Conservation (phyloP, 2,797 vertebrate species). For the Ceryle rudis region DNA sequence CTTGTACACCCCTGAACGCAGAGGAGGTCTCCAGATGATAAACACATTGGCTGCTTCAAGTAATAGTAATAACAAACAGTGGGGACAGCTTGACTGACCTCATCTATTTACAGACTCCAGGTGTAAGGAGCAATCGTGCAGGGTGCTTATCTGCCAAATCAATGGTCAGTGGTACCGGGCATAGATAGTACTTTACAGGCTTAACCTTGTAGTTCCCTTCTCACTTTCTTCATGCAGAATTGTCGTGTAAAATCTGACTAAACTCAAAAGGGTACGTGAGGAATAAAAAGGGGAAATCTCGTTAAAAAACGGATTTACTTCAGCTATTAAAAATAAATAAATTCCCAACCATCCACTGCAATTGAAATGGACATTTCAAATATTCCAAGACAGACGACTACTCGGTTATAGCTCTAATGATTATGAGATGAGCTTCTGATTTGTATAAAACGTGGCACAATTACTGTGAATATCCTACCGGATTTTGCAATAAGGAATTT, state of each 20-base stretch:
- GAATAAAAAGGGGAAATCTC: slow-evolving; percentile 60
- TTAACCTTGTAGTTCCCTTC: slow-evolving; percentile 5
- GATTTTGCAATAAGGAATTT: slow-evolving; percentile 69
- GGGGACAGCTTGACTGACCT: slow-evolving; percentile 6
- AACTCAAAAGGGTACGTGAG: slow-evolving; percentile 35
- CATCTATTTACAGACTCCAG: slow-evolving; percentile 23
- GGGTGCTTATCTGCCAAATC: slow-evolving; percentile 11
- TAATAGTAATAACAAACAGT: slow-evolving; percentile 14
- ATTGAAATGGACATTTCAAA: slow-evolving; percentile 58
- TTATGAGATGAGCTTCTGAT: slow-evolving; percentile 44
- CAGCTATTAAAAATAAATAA: slow-evolving; percentile 50
- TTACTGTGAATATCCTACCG: slow-evolving; percentile 66
- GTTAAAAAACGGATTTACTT: slow-evolving; percentile 63
- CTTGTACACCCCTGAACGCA: not conserved
- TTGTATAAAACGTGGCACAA: slow-evolving; percentile 60
- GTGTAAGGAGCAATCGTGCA: slow-evolving; percentile 1
- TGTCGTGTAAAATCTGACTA: slow-evolving; percentile 41
- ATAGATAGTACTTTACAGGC: slow-evolving; percentile 10
- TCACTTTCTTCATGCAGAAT: slow-evolving; percentile 25
- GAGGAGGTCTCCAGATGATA: not conserved
- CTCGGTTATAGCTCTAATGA: slow-evolving; percentile 34
- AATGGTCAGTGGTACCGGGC: not conserved
- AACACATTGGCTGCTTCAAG: not conserved
- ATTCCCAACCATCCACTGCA: slow-evolving; percentile 20
- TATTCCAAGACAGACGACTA: slow-evolving; percentile 33